Evolutionary conservation across 2,888 invertebrate species (phyloP), one percentile per base, ranked within the genome.

Genomic region (Pollenia griseotomentosa): DNA sequence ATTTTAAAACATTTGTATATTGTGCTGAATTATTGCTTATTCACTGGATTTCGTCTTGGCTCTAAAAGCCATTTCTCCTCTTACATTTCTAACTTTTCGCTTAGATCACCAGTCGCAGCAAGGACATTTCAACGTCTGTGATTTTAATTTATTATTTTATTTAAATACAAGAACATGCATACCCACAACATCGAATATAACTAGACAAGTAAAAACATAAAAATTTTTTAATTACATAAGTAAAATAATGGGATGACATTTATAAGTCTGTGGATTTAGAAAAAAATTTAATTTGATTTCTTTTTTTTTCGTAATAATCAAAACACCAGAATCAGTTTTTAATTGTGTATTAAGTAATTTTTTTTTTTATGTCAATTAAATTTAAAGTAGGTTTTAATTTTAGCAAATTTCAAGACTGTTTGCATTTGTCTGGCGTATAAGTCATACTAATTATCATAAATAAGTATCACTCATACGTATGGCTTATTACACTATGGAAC

Each of bases 81-180:
- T 55, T 19, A 10, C 33, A 14, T 74, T 53, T 48, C 53, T 55
- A 42, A 10, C 33, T 10, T 74, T 53, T 48, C 33, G 23, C 51
- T 48, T 55, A 57, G 48, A 74, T 82, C 66, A 74, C 12, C 57
- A 82, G 48, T 68, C 59, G 75, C 12, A 68, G 65, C 40, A 65
- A 74, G 14, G 51, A 68, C 53, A 59, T 65, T 65, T 80, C 19
- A 63, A 46, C 44, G 71, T 66, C 68, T 68, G 2, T 51, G 51
- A 75, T 59, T 82, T 66, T 53, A 75, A 82, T 82, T 75, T 75
- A 82, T 82, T 74, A 82, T 74, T 66, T 68, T 59, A 74, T 73
- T 81, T 65, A 44, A 73, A 55, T 71, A 46, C 42, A 66, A 33
- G 23, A 16, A 48, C 9, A 16, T 16, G 9, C 16, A 55, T 12